Percentiles rank a stretch among this genome's conserved stretches.
Conservation (phyloP, 2,797 vertebrate genomes). For the Galaxias olidus region DNA sequence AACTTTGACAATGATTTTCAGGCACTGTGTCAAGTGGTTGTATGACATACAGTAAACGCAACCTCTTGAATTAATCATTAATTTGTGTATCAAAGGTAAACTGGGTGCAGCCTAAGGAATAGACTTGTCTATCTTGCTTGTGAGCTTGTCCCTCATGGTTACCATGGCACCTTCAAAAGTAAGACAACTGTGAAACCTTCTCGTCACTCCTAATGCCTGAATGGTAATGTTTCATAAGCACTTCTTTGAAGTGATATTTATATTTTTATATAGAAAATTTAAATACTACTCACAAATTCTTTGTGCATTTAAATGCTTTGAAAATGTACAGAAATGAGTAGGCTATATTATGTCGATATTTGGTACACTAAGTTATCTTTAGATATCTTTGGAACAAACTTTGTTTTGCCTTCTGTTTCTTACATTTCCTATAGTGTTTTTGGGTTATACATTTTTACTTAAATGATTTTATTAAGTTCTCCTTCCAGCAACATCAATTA, state of each 20-base stretch:
- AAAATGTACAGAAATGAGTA: neutral
- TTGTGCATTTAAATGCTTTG: conserved; percentile 13
- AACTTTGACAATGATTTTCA: conserved; percentile 18
- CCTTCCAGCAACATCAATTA: neutral
- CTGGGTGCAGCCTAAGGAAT: conserved; percentile 6
- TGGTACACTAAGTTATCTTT: neutral
- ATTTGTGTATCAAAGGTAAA: conserved; percentile 2
- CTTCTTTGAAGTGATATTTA: conserved; percentile 36
- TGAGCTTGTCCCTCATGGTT: conserved; percentile 32
- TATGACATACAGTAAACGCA: neutral
- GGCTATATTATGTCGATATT: neutral
- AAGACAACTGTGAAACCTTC: conserved; percentile 19
- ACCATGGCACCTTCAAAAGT: conserved; percentile 20
- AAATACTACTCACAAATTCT: conserved; percentile 8
- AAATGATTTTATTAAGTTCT: neutral
- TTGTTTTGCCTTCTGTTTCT: too few species aligned
- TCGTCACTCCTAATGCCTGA: neutral
- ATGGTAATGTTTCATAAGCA: conserved; percentile 4
- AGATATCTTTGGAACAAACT: neutral
- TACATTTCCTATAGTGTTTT: too few species aligned
- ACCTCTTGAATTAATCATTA: conserved; percentile 4
- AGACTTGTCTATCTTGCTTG: conserved; percentile 22
- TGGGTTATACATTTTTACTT: neutral
- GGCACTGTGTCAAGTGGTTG: conserved; percentile 10
- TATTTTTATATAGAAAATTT: conserved; percentile 11